Conservation (phyloP, 2,113 vertebrate genomes). For the Salvelinus alpinus region DNA sequence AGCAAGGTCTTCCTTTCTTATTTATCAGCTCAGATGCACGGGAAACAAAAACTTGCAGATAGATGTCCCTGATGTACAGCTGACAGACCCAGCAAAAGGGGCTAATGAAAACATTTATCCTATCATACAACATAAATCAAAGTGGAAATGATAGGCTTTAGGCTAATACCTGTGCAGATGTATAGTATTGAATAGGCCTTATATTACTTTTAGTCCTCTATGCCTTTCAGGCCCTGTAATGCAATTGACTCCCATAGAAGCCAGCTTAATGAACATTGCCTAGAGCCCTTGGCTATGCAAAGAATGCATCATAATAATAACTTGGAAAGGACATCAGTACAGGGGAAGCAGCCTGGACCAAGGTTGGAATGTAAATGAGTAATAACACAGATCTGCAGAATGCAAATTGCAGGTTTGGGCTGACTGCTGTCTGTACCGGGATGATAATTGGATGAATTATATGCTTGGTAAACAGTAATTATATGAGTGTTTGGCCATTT, state of each 20-base stretch:
- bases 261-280: neutral
- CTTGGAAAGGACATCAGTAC: constrained; percentile 21
- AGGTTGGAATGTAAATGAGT: constrained; percentile 22
- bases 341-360: constrained; percentile 35
- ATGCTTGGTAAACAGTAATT: constrained; percentile 40
- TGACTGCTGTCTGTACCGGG: constrained; percentile 37
- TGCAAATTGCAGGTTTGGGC: constrained; percentile 33
- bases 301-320: constrained; percentile 20
- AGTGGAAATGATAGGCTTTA: no score
- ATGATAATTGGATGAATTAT: constrained; percentile 47
- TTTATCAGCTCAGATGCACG: neutral
- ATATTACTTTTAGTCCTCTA: neutral
- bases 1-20: neutral
- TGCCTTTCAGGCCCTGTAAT: neutral
- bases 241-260: neutral
- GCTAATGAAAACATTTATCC: no score
- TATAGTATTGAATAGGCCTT: no score
- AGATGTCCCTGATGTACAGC: neutral
- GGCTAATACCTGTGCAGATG: no score
- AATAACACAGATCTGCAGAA: constrained; percentile 46
- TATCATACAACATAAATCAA: no score
- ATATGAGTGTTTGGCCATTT: neutral
- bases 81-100: neutral
- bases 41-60: neutral
- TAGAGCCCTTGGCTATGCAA: neutral